A percentile compares a stretch with the other conserved stretches of the same genome.
These are phyloP conservation scores for Notothenia coriiceps DNA, from an alignment of 2,113 vertebrate species.

Conservation along the genomic window DNA sequence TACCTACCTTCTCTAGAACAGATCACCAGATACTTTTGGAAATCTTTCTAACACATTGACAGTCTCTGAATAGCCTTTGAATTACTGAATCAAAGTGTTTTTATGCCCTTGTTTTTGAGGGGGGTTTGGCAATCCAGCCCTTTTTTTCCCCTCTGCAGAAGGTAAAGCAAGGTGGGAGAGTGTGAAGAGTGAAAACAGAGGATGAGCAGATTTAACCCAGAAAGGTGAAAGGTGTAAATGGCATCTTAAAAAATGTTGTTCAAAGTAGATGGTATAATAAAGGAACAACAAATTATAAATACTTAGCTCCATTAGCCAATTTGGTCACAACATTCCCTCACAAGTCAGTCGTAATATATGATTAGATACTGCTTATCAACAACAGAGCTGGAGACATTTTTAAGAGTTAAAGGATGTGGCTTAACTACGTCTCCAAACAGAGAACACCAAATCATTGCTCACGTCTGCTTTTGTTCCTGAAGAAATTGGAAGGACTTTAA, in stretches of 20 bases:
- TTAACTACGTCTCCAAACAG: neutral
- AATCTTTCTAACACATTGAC: constrained; percentile 1
- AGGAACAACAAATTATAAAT: neutral
- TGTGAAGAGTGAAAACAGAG: constrained; percentile 15
- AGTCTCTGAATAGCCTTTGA: neutral
- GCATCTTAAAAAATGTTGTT: constrained; percentile 2
- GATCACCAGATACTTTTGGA: neutral
- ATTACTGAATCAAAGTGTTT: neutral
- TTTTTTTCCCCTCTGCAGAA: neutral
- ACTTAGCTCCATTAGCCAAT: neutral
- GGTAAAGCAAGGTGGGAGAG: neutral
- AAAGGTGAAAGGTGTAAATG: neutral
- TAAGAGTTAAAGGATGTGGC: neutral
- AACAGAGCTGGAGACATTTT: neutral
- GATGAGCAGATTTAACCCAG: neutral
- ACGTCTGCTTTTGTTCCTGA: constrained; percentile 14
- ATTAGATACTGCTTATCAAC: neutral
- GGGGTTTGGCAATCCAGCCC: neutral
- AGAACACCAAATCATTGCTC: neutral
- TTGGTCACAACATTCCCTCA: neutral
- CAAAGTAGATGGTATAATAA: constrained; percentile 5
- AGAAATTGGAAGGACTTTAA: constrained; percentile 35
- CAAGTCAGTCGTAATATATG: neutral
- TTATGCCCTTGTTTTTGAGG: neutral
- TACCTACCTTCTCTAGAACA: constrained; percentile 48